These are phyloP conservation scores for Apis laboriosa DNA, from an alignment of 1,140 invertebrate genomes.

Conservation along the genomic window DNA sequence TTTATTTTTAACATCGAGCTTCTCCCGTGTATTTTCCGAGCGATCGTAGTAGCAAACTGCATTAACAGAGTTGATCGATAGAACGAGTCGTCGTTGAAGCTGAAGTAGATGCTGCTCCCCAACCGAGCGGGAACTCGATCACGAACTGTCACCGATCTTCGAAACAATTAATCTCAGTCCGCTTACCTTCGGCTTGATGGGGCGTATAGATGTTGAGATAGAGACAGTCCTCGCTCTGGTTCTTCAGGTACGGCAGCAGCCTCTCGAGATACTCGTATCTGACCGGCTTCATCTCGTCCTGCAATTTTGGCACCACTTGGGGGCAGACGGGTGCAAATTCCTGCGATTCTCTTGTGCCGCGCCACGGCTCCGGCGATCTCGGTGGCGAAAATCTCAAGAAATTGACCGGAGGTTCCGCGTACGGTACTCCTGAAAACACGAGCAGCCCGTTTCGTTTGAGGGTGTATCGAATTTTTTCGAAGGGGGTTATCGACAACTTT, in stretches of 20 bases:
- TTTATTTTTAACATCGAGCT: too few species aligned
- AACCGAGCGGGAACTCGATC: conserved; percentile 6
- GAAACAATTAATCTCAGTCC: conserved; percentile 39
- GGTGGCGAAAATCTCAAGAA: conserved; percentile 93
- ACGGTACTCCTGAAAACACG: conserved; percentile 87
- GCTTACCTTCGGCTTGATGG: conserved; percentile 83
- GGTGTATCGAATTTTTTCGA: not conserved
- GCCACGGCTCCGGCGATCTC: conserved; percentile 86
- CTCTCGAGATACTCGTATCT: conserved; percentile 86
- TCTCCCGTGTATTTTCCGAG: too few species aligned
- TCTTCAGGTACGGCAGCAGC: conserved; percentile 86
- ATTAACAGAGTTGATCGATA: too few species aligned
- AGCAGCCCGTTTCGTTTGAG: not conserved
- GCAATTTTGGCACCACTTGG: conserved; percentile 85
- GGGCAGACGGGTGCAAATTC: conserved; percentile 92
- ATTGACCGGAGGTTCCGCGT: conserved; percentile 93
- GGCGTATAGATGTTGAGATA: conserved; percentile 97
- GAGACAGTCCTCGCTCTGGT: conserved; percentile 95
- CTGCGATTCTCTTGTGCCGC: conserved; percentile 86
- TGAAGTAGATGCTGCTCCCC: not conserved
- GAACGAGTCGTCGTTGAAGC: not conserved
- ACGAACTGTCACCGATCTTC: conserved; percentile 11
- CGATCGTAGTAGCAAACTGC: too few species aligned
- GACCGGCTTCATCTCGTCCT: conserved; percentile 83
- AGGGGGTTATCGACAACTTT: too few species aligned